A percentile compares a stretch with the other conserved stretches of the same genome.
phyloP scores from a whole-genome alignment of 2,113 vertebrate genomes.

The Ceratotherium simum region DNA sequence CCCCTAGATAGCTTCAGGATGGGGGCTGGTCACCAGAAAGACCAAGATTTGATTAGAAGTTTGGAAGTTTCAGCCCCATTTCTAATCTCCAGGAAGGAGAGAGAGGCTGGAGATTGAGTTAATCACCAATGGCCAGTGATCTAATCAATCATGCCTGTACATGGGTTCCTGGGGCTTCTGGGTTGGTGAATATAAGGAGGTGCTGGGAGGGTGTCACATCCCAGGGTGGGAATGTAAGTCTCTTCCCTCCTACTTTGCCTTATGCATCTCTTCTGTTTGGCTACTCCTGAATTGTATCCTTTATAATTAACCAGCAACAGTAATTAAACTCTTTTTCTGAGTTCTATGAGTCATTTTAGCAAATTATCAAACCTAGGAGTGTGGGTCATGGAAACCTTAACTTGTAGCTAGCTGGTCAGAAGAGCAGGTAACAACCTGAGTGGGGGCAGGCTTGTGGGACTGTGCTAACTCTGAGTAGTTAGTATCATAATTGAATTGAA shows the following conservation, averaged over 20 bases:
- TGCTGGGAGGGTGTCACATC: neutral
- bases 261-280: neutral
- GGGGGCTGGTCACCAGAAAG: neutral
- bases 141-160: neutral
- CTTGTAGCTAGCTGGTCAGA: neutral
- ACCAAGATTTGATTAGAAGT: neutral
- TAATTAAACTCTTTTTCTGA: neutral
- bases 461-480: neutral
- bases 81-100: neutral
- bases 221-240: too few species aligned
- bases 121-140: neutral
- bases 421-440: neutral
- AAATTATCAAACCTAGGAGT: neutral
- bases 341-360: neutral
- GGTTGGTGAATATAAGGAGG: neutral
- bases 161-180: neutral
- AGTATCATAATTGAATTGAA: neutral
- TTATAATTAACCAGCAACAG: neutral
- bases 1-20: neutral
- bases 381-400: too few species aligned
- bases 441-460: neutral
- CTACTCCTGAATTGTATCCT: neutral
- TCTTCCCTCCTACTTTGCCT: neutral
- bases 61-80: neutral
- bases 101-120: neutral